Evolutionary conservation across 2,888 invertebrate genomes (phyloP).

Genomic region (Tetragonula carbonaria): DNA sequence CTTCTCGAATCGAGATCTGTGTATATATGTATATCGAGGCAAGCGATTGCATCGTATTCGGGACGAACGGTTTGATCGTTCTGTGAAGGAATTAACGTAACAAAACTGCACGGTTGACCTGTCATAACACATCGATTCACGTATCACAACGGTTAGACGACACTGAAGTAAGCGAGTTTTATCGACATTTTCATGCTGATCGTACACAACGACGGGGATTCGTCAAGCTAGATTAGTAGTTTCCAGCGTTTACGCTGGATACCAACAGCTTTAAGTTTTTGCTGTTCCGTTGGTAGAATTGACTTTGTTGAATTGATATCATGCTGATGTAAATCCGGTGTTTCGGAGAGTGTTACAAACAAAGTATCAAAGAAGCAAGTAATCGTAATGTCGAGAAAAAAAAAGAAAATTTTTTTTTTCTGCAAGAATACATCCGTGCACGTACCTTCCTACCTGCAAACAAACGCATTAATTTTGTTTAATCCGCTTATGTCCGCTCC

Average conservation of each 20-base stretch:
- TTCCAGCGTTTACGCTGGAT: background rate
- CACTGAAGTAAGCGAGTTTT: slow-evolving; percentile 21
- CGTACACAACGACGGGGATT: background rate
- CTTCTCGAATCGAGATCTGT: background rate
- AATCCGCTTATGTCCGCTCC: background rate
- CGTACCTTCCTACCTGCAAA: background rate
- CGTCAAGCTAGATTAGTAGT: background rate
- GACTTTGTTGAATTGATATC: background rate
- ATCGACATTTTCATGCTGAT: slow-evolving; percentile 19
- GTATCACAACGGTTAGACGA: slow-evolving; percentile 1
- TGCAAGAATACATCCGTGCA: background rate
- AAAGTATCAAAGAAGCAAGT: background rate
- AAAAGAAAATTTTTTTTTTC: background rate
- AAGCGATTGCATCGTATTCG: background rate
- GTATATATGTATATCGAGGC: background rate
- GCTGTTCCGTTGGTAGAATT: background rate
- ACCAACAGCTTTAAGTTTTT: background rate
- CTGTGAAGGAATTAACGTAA: slow-evolving; percentile 16
- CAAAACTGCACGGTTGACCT: slow-evolving; percentile 3
- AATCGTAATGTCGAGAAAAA: background rate
- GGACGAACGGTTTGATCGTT: background rate
- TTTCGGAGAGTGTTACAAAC: background rate
- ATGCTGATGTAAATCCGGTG: background rate
- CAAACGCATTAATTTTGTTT: background rate
- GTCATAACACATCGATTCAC: slow-evolving; percentile 14